A percentile compares a stretch with the other conserved stretches of the same genome.
These are phyloP conservation scores for Belonocnema kinseyi DNA, from an alignment of 1,140 invertebrate genomes.

Conservation along the genomic window DNA sequence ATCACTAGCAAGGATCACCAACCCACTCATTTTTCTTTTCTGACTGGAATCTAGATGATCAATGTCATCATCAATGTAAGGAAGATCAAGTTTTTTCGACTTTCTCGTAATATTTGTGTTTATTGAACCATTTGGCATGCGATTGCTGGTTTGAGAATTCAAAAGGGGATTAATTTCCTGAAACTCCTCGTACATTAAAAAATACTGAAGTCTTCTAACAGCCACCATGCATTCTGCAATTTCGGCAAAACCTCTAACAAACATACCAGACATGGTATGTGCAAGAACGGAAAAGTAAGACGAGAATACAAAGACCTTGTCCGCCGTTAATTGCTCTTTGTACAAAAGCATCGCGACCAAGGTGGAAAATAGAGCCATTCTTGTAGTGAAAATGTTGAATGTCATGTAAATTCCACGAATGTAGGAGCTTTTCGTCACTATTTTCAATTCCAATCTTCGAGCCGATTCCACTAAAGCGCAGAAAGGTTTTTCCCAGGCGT, in stretches of 20 bases:
- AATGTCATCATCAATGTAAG: constrained; percentile 65
- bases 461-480: constrained; percentile 78
- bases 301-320: constrained; percentile 81
- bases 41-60: constrained; percentile 26
- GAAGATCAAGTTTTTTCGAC: constrained; percentile 52
- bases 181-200: constrained; percentile 76
- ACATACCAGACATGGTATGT: constrained; percentile 82
- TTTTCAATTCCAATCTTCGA: constrained; percentile 79
- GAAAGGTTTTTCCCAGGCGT: constrained; percentile 86
- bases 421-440: constrained; percentile 81
- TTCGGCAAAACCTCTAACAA: constrained; percentile 82
- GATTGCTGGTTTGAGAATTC: constrained; percentile 16
- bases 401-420: constrained; percentile 85
- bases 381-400: constrained; percentile 82
- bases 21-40: constrained; percentile 51
- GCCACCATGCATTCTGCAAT: constrained; percentile 79
- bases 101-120: constrained; percentile 47
- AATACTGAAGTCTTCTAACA: constrained; percentile 77
- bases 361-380: constrained; percentile 81
- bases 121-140: constrained; percentile 49
- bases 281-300: constrained; percentile 81
- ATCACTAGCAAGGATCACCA: constrained; percentile 53
- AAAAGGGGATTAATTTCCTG: constrained; percentile 36
- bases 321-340: constrained; percentile 76
- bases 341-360: constrained; percentile 79